Percentiles rank a stretch among this genome's conserved stretches.
Conservation (phyloP, 30 jellyfish, hydroid and myxozoan genomes). For the Cassiopea andromeda region DNA sequence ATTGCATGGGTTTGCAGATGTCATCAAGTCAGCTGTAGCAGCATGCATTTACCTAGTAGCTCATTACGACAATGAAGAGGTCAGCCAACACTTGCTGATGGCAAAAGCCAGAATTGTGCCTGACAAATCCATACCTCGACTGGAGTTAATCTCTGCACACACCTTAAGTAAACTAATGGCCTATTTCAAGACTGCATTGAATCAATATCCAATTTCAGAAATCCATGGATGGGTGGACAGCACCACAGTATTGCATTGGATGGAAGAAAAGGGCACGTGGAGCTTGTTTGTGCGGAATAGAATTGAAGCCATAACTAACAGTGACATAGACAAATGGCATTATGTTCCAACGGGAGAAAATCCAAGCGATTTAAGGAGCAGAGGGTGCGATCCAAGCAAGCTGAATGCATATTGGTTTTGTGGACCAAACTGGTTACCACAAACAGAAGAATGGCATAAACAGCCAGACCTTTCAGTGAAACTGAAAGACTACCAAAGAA, state of each 20-base stretch:
- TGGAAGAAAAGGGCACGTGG: constrained; percentile 46
- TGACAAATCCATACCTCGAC: constrained; percentile 53
- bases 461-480: constrained; percentile 1
- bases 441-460: constrained; percentile 33
- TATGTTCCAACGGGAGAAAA: constrained; percentile 59
- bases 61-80: constrained; percentile 19
- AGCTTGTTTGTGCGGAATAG: constrained; percentile 27
- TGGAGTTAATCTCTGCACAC: constrained; percentile 72
- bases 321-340: constrained; percentile 32
- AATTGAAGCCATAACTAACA: constrained; percentile 13
- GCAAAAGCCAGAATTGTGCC: constrained; percentile 66
- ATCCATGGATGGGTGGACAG: constrained; percentile 69
- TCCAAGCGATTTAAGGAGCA: constrained; percentile 46
- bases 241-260: constrained; percentile 69
- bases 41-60: constrained; percentile 44
- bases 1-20: constrained; percentile 59
- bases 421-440: constrained; percentile 50
- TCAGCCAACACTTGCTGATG: constrained; percentile 48
- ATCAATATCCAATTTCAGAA: background rate
- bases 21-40: constrained; percentile 43
- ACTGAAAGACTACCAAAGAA: constrained; percentile 11
- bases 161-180: constrained; percentile 43
- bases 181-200: constrained; percentile 24
- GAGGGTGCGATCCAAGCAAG: constrained; percentile 26
- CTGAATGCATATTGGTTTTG: constrained; percentile 18